Conservation (phyloP, 2,113 vertebrate species). For the Puma concolor region DNA sequence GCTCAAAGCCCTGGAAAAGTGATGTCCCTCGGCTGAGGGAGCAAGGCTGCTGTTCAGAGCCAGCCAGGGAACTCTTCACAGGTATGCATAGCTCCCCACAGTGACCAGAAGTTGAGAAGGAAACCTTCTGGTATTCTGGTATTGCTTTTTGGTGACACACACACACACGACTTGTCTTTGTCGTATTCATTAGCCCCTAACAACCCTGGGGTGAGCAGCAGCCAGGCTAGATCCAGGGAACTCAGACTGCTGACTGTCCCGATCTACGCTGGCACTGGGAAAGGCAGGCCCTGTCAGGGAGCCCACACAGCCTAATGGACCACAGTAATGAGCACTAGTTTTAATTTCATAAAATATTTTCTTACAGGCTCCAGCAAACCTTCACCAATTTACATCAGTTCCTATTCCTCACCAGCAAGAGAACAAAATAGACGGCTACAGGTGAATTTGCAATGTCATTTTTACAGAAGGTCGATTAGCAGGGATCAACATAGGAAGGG, state of each 20-base stretch:
- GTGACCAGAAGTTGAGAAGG: neutral
- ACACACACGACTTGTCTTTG: neutral
- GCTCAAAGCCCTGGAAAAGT: neutral
- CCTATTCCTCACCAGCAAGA: constrained; percentile 96
- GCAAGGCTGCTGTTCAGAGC: neutral
- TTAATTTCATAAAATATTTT: constrained; percentile 79
- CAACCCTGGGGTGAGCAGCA: neutral
- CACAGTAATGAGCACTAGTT: constrained; percentile 48
- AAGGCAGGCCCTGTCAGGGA: neutral
- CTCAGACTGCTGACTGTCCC: neutral
- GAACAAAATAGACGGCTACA: constrained; percentile 95
- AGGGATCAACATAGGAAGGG: neutral
- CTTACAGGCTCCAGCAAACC: constrained; percentile 95
- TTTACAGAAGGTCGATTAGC: constrained; percentile 42
- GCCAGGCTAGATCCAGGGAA: neutral
- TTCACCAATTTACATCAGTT: constrained; percentile 97
- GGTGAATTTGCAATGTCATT: constrained; percentile 85
- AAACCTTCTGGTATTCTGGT: neutral
- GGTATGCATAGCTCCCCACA: neutral
- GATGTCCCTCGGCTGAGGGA: neutral
- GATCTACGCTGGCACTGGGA: neutral
- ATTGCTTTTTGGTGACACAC: neutral
- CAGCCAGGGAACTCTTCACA: neutral
- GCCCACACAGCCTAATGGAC: neutral
- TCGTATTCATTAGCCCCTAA: neutral